Base-by-base conservation (phyloP, 2,888 invertebrate species). In the Agelastica alni region DNA sequence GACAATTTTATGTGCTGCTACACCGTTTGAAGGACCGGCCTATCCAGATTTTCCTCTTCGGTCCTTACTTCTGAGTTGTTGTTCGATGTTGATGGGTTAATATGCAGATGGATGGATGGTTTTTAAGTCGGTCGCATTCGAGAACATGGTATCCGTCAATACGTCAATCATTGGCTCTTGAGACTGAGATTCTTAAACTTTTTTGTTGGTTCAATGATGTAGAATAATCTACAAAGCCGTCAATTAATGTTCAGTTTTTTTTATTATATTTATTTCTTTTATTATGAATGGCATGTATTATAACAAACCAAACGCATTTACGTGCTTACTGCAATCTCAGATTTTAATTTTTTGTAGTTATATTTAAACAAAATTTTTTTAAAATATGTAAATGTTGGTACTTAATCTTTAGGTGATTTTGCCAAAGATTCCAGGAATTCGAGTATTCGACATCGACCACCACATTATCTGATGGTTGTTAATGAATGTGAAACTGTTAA, bases 401-500 rank as follows among this genome's bases (percentile, higher is more conserved):
- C n/a, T n/a, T n/a, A n/a, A n/a, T n/a, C n/a, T n/a, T n/a, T n/a
- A n/a, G n/a, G n/a, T n/a, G n/a, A n/a, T n/a, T n/a, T n/a, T n/a
- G n/a, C n/a, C n/a, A n/a, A n/a, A n/a, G n/a, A 26, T 26, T 26
- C 26, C 26, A 9, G 9, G 26, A 26, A 26, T 26, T 26, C 26
- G 2, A 2, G 2, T 26, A 26, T 9, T 9, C 63, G 65, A 67
- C 66, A 68, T 64, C 68, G 61, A 56, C 49, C 52, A 32, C 49
- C 52, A 32, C 57, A 44, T 56, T 73, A 73, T 74, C 73, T 68
- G 73, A 72, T 73, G 65, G 65, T 62, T 65, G 68, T 70, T 75
- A 75, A 75, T 75, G 71, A 75, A 72, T 72, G 75, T 75, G 70
- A 66, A 67, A 68, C 66, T 47, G 39, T 34, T n/a, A n/a, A n/a